phyloP scores from a whole-genome alignment of 2,888 invertebrate genomes.

The Megastigmus dorsalis region DNA sequence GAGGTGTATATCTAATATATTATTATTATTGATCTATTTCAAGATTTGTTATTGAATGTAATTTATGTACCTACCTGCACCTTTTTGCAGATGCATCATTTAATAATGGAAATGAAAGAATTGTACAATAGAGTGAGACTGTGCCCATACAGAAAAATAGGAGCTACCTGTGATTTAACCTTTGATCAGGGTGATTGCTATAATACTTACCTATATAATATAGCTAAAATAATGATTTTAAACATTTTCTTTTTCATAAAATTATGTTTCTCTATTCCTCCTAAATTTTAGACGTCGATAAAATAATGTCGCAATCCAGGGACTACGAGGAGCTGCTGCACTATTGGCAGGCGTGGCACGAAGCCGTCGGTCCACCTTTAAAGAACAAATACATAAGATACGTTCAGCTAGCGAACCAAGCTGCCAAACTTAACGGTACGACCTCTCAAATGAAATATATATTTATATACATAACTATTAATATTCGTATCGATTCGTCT shows the following conservation, averaged over 20 bases:
- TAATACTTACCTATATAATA: neutral
- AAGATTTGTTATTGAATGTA: too few relatives aligned
- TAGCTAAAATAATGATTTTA: neutral
- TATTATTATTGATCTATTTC: too few relatives aligned
- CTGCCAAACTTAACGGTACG: slow-evolving; percentile 83
- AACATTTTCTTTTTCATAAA: neutral
- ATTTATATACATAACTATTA: too few relatives aligned
- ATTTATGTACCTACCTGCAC: neutral
- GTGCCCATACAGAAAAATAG: slow-evolving; percentile 79
- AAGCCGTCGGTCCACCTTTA: slow-evolving; percentile 85
- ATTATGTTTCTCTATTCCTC: neutral
- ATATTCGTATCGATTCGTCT: too few relatives aligned
- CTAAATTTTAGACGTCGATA: slow-evolving; percentile 71
- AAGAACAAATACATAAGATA: slow-evolving; percentile 86
- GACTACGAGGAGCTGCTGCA: slow-evolving; percentile 85
- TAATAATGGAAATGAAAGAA: slow-evolving; percentile 87
- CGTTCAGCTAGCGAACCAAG: slow-evolving; percentile 86
- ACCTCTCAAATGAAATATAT: too few relatives aligned
- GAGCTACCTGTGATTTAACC: slow-evolving; percentile 71
- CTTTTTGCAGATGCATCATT: slow-evolving; percentile 79
- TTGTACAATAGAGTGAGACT: slow-evolving; percentile 83
- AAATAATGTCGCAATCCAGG: slow-evolving; percentile 82
- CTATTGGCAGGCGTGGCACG: slow-evolving; percentile 89
- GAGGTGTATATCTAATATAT: slow-evolving; percentile 77
- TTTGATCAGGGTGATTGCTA: slow-evolving; percentile 70